These are phyloP conservation scores for Crossocerus cetratus DNA, from an alignment of 2,888 invertebrate genomes.

Conservation along the genomic window DNA sequence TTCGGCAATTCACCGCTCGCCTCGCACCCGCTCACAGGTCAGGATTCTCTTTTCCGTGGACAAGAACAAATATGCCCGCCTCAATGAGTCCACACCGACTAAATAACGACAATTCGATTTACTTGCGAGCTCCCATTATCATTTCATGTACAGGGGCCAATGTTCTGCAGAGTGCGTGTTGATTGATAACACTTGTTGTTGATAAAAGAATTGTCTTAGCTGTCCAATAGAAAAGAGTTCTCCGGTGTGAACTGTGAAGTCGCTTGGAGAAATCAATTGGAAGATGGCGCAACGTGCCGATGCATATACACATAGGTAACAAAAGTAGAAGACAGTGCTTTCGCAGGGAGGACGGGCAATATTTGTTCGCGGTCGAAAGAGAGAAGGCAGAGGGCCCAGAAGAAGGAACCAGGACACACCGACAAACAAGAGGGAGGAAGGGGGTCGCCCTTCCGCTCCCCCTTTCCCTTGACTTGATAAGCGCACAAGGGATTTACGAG, in stretches of 20 bases:
- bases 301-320: too few species aligned
- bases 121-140: too few species aligned
- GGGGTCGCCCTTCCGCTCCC: background rate
- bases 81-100: background rate
- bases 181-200: too few species aligned
- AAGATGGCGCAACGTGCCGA: too few species aligned
- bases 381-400: constrained; percentile 43
- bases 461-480: background rate
- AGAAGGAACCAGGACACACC: constrained; percentile 45
- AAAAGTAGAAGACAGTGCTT: too few species aligned
- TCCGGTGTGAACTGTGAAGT: too few species aligned
- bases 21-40: constrained; percentile 39
- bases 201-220: too few species aligned
- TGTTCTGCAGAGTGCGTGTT: too few species aligned
- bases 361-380: constrained; percentile 34
- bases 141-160: too few species aligned
- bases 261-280: too few species aligned
- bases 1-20: constrained; percentile 47
- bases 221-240: too few species aligned
- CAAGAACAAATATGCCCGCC: constrained; percentile 14
- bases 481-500: constrained; percentile 80
- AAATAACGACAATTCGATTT: background rate
- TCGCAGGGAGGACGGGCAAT: background rate
- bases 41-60: constrained; percentile 38
- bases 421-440: constrained; percentile 13